Evolutionary conservation across 2,113 vertebrate species (phyloP), one percentile per base, ranked within the genome.

Genomic region (Cryptotis parvus): DNA sequence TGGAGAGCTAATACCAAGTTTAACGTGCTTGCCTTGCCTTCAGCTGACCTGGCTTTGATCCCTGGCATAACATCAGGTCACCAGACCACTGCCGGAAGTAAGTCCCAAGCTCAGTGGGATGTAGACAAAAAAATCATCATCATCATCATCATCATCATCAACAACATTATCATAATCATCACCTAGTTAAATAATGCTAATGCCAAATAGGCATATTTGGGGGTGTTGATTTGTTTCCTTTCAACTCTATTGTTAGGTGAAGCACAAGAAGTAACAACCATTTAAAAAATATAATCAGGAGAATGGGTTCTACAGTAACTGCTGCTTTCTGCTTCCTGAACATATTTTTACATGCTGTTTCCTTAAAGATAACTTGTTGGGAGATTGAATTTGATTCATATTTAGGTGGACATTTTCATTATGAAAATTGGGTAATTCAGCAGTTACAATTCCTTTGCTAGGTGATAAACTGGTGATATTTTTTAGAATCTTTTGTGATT

Each of bases 211-310:
- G 31, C 12, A 11, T 68, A 68, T 68, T 68, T 68, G 15, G n/a
- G n/a, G 31, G 66, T 68, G 66, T 3, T 16, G 16, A 68, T 15
- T 18, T 33, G 4, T 4, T 66, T 31, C 31, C 65, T 11, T 66
- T 66, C 27, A 66, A n/a, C 39, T 78, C 1, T 69, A 52, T 72
- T 29, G 91, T 89, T 94, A 88, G 33, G 26, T 89, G 93, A 96
- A 93, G 55, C 41, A 83, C 91, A 94, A 93, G 95, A 95, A 90
- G 61, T 92, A 92, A 70, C 52, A 97, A 79, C 37, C 73, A 35
- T 78, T 55, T 86, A 90, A 95, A 96, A 79, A 9, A 61, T 84
- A 55, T 85, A 90, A 95, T 77, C 33, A 27, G 3, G 6, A 87
- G 55, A 90, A 94, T 69, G 31, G 61, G 90, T 82, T n/a, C n/a